These are phyloP conservation scores for Ornithoptera priamus DNA, from an alignment of 2,888 invertebrate species.

Conservation along the genomic window DNA sequence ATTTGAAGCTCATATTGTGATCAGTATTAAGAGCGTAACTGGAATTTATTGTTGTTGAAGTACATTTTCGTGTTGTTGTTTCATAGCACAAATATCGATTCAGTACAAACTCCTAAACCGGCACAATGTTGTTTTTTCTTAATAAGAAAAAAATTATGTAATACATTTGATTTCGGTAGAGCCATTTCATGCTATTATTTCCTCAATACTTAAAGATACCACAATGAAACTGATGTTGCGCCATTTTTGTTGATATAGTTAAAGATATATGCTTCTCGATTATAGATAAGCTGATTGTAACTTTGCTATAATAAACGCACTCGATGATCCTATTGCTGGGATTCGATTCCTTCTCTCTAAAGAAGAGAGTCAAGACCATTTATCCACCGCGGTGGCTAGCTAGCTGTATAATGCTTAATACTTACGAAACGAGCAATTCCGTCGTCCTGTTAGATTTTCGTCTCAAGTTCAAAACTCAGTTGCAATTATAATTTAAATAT, in stretches of 20 bases:
- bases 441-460: background rate
- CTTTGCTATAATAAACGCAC: too few relatives aligned
- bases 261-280: too few relatives aligned
- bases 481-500: constrained; percentile 1
- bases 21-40: background rate
- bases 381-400: too few relatives aligned
- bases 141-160: background rate
- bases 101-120: background rate
- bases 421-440: background rate
- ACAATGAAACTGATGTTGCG: background rate
- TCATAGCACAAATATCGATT: constrained; percentile 10
- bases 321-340: too few relatives aligned
- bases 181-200: background rate
- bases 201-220: background rate
- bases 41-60: background rate
- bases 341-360: too few relatives aligned
- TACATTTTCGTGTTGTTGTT: constrained; percentile 5
- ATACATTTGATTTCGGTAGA: background rate
- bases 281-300: too few relatives aligned
- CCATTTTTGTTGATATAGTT: background rate
- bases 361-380: too few relatives aligned
- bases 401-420: too few relatives aligned
- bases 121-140: background rate
- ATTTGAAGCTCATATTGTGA: background rate
- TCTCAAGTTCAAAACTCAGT: background rate